phyloP scores from a whole-genome alignment of 2,797 vertebrate species.

The Mus spretus region DNA sequence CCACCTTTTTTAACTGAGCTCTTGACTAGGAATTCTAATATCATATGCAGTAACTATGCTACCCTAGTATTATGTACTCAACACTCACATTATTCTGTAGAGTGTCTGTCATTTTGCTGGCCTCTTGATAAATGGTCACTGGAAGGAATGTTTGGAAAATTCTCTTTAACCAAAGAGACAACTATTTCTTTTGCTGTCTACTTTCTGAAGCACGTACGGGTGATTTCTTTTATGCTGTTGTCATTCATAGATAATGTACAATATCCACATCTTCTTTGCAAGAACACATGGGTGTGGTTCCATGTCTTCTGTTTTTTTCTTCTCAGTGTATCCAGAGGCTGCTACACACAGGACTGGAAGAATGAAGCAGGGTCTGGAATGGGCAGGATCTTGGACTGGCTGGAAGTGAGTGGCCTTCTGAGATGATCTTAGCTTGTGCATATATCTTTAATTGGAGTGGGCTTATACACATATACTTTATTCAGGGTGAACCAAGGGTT shows the following conservation, averaged over 20 bases:
- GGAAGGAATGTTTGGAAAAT: neutral
- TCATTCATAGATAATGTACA: neutral
- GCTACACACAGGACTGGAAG: neutral
- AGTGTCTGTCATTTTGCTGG: neutral
- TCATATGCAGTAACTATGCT: neutral
- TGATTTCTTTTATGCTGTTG: neutral
- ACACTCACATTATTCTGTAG: neutral
- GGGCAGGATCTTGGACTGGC: neutral
- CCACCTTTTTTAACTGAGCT: neutral
- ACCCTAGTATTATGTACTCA: neutral
- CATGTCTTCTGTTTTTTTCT: neutral
- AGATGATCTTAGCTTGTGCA: neutral
- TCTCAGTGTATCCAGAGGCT: neutral
- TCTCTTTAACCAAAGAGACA: neutral
- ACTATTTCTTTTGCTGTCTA: neutral
- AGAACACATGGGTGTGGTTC: neutral
- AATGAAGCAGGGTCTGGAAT: neutral
- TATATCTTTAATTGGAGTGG: too few species aligned
- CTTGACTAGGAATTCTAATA: neutral
- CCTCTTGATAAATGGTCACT: neutral
- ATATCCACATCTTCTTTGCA: neutral
- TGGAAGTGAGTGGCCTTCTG: neutral
- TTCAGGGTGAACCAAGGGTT: neutral
- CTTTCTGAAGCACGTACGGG: neutral
- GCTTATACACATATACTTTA: neutral